These are phyloP conservation scores for Bubalus kerabau DNA, from an alignment of 2,113 vertebrate genomes.

Conservation along the genomic window DNA sequence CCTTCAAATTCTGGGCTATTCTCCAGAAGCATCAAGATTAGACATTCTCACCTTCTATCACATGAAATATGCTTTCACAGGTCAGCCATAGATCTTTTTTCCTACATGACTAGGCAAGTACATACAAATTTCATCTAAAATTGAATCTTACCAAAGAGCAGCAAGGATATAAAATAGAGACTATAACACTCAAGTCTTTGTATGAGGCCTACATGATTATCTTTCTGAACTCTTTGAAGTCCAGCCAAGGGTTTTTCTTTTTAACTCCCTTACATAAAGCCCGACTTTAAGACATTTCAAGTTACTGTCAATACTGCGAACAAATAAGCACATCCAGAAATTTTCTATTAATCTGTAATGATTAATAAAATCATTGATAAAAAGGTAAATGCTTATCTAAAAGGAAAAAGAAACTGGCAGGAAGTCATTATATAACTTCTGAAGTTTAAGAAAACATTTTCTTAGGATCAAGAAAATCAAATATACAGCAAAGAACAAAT, in stretches of 20 bases:
- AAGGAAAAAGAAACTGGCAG: slow-evolving; percentile 59
- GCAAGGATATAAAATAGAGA: slow-evolving; percentile 81
- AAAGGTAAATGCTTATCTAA: slow-evolving; percentile 65
- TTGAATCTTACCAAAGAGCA: slow-evolving; percentile 75
- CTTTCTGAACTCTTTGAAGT: slow-evolving; percentile 86
- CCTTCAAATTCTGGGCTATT: background rate
- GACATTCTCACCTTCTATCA: slow-evolving; percentile 67
- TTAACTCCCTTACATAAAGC: slow-evolving; percentile 82
- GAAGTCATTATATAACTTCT: slow-evolving; percentile 53
- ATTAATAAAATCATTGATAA: slow-evolving; percentile 72
- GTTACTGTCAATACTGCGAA: slow-evolving; percentile 83
- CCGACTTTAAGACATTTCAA: slow-evolving; percentile 91
- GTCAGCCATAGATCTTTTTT: slow-evolving; percentile 72
- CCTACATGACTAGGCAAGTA: slow-evolving; percentile 80
- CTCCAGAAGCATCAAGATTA: slow-evolving; percentile 61
- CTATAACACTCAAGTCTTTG: slow-evolving; percentile 89
- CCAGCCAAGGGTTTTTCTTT: slow-evolving; percentile 84
- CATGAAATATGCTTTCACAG: slow-evolving; percentile 74
- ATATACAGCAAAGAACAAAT: slow-evolving; percentile 49
- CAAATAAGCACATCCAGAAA: slow-evolving; percentile 71
- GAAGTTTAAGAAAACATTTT: slow-evolving; percentile 65
- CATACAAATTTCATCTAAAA: slow-evolving; percentile 77
- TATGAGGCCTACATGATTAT: slow-evolving; percentile 82
- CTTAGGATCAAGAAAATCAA: slow-evolving; percentile 60
- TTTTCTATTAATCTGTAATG: slow-evolving; percentile 83